Conservation (phyloP, 1,140 invertebrate species). For the Pemphigus obesinymphae region DNA sequence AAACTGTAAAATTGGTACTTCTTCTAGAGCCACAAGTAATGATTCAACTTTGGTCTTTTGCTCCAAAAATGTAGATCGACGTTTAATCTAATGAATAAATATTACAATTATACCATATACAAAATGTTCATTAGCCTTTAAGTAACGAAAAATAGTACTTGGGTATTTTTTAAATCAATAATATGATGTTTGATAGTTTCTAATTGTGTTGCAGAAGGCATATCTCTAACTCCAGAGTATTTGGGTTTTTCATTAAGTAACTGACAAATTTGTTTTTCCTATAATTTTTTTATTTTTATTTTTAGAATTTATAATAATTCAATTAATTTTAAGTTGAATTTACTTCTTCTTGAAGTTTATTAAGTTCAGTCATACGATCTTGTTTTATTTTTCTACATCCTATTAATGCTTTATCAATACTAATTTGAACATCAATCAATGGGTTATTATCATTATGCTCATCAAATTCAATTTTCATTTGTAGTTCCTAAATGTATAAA, state of each 20-base stretch:
- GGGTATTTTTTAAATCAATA: conserved; percentile 19
- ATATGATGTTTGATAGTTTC: conserved; percentile 26
- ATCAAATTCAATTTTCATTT: conserved; percentile 19
- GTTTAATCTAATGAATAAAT: conserved; percentile 15
- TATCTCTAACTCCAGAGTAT: not conserved
- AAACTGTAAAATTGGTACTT: conserved; percentile 13
- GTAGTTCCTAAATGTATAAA: not conserved
- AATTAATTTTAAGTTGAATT: not conserved
- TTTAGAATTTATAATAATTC: not conserved
- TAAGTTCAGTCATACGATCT: conserved; percentile 28
- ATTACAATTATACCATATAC: too few relatives aligned
- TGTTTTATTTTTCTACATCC: conserved; percentile 34
- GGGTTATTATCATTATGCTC: conserved; percentile 23
- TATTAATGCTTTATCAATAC: conserved; percentile 21
- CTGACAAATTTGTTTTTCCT: conserved; percentile 32
- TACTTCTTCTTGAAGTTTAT: conserved; percentile 34
- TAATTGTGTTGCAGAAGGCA: conserved; percentile 14
- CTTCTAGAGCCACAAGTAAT: not conserved
- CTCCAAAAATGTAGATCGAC: not conserved
- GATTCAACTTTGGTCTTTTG: conserved; percentile 10
- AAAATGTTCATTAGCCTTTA: not conserved
- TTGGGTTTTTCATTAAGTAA: conserved; percentile 11
- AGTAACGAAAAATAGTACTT: not conserved
- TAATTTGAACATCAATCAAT: conserved; percentile 35
- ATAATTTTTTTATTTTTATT: too few relatives aligned